Evolutionary conservation across 2,113 vertebrate genomes (phyloP).

Genomic region (Sebastes schlegelii): DNA sequence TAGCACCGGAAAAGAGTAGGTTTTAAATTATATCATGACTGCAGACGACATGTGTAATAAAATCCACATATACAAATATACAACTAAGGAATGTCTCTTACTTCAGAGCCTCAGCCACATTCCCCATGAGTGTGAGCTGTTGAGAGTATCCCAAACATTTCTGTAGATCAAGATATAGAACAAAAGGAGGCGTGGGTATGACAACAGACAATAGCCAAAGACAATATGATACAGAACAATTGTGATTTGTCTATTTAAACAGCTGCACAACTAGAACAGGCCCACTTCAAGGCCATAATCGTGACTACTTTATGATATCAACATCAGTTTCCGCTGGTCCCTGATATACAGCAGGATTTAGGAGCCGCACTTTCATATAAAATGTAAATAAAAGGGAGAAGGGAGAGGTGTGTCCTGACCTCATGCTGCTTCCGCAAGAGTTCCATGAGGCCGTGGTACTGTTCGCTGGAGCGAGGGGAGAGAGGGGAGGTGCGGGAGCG

Average conservation of each 20-base stretch:
- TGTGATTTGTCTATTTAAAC: background rate
- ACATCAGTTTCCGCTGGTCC: background rate
- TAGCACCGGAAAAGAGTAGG: background rate
- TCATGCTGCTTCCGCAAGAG: constrained; percentile 89
- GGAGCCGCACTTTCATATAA: background rate
- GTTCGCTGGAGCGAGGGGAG: constrained; percentile 84
- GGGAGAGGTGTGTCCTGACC: constrained; percentile 70
- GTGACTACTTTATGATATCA: background rate
- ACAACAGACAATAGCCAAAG: background rate
- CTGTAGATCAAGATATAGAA: constrained; percentile 73
- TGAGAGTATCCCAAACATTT: constrained; percentile 88
- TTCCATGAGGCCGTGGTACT: constrained; percentile 88
- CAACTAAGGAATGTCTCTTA: constrained; percentile 71
- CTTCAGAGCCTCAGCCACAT: constrained; percentile 88
- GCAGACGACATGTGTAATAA: background rate
- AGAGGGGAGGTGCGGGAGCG: constrained; percentile 82
- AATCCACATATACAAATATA: background rate
- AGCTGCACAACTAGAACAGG: background rate
- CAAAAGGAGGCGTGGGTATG: constrained; percentile 9
- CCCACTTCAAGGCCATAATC: background rate
- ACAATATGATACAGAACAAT: background rate
- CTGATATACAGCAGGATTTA: background rate
- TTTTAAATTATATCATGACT: background rate
- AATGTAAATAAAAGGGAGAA: background rate
- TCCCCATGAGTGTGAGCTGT: constrained; percentile 89